These are phyloP conservation scores for Plecturocebus donacophilus DNA, from an alignment of 2,113 vertebrate species.

Conservation along the genomic window DNA sequence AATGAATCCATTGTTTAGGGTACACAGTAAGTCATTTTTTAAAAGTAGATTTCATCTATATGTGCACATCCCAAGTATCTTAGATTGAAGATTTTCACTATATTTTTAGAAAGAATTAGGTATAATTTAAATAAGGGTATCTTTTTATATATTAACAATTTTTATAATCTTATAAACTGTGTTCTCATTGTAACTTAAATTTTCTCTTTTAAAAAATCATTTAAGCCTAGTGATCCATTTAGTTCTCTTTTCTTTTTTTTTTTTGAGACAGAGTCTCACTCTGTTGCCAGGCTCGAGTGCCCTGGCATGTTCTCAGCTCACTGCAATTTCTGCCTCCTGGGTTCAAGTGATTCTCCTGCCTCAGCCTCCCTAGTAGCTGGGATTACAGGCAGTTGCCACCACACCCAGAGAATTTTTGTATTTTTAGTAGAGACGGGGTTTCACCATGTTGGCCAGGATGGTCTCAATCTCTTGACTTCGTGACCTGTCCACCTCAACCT, in stretches of 20 bases:
- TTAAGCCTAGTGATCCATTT: slow-evolving; percentile 43
- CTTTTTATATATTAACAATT: slow-evolving; percentile 46
- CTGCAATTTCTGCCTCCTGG: no score
- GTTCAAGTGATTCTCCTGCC: no score
- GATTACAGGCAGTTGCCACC: no score
- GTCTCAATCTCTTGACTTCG: no score
- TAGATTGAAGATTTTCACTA: slow-evolving; percentile 30
- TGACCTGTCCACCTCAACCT: no score
- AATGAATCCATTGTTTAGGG: neutral
- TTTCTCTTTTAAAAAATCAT: neutral
- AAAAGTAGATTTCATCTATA: slow-evolving; percentile 1
- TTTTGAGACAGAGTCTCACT: no score
- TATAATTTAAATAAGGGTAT: slow-evolving; percentile 45
- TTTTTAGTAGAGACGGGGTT: no score
- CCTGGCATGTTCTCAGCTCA: no score
- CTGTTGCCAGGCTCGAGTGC: no score
- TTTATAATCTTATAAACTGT: slow-evolving; percentile 51
- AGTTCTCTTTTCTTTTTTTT: neutral
- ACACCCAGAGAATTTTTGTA: no score
- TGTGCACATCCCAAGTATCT: slow-evolving; percentile 23
- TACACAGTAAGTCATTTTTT: neutral
- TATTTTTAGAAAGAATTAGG: slow-evolving; percentile 5
- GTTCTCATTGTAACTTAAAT: slow-evolving; percentile 17
- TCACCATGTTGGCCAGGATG: no score
- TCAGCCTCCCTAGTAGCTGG: no score